A percentile compares a stretch with the other conserved stretches of the same genome.
Conservation (phyloP, 2,888 invertebrate genomes). For the Seladonia tumulorum region DNA sequence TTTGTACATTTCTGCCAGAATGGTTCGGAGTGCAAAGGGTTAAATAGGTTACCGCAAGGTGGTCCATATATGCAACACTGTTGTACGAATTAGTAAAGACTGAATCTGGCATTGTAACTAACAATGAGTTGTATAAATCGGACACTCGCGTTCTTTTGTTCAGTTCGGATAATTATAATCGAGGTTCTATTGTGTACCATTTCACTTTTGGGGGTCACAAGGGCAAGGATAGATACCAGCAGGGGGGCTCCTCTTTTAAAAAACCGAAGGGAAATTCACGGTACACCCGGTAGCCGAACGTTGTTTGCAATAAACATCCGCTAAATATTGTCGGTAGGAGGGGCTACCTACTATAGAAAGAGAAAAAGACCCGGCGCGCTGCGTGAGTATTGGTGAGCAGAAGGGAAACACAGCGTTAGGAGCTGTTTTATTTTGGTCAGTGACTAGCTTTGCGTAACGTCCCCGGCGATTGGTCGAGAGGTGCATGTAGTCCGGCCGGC, state of each 20-base stretch:
- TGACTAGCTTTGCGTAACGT: slow-evolving; percentile 82
- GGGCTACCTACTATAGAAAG: not conserved
- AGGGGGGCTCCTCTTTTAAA: not conserved
- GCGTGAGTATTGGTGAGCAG: not conserved
- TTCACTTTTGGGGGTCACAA: not conserved
- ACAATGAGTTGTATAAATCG: not conserved
- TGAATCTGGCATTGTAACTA: not conserved
- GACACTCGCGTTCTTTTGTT: not conserved
- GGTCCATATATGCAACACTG: not conserved
- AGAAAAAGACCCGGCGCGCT: slow-evolving; percentile 19
- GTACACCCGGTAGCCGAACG: not conserved
- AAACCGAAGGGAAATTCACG: not conserved
- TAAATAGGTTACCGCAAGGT: not conserved
- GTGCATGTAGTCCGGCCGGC: slow-evolving; percentile 64
- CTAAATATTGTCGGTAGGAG: slow-evolving; percentile 31
- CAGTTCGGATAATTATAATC: too few relatives aligned
- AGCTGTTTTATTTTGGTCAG: slow-evolving; percentile 81
- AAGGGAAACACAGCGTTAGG: slow-evolving; percentile 50
- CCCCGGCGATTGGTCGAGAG: slow-evolving; percentile 72
- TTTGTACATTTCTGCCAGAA: too few relatives aligned
- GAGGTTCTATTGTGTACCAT: not conserved
- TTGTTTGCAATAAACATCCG: slow-evolving; percentile 30
- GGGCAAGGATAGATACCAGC: not conserved
- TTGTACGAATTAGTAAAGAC: not conserved
- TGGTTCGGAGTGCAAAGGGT: too few relatives aligned